Evolutionary conservation across 1,140 invertebrate genomes (phyloP).

Genomic region (Aphis craccivora): DNA sequence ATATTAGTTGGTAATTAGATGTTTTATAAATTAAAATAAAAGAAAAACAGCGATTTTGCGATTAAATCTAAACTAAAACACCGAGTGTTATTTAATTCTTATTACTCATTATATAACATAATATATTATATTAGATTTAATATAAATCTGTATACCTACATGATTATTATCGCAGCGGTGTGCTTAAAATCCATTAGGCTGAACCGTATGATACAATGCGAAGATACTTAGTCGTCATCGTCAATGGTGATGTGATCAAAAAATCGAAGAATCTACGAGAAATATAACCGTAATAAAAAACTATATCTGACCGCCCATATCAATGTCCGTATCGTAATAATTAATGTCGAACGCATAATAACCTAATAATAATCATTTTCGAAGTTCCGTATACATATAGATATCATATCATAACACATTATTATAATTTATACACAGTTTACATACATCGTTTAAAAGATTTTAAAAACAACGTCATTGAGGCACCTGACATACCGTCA

Average conservation of each 20-base stretch:
- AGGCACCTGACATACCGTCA: not conserved
- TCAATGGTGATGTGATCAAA: not conserved
- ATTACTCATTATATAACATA: not conserved
- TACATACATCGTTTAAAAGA: not conserved
- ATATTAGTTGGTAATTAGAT: not conserved
- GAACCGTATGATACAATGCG: not conserved
- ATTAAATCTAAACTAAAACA: not conserved
- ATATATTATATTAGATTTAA: not conserved
- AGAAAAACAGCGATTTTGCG: not conserved
- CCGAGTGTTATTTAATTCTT: not conserved
- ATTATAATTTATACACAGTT: no score
- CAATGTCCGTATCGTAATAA: not conserved
- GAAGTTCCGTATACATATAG: no score
- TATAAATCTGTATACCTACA: not conserved
- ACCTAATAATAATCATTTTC: not conserved
- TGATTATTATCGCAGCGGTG: not conserved
- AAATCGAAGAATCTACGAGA: not conserved
- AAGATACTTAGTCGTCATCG: not conserved
- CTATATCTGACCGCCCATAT: not conserved
- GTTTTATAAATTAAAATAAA: not conserved
- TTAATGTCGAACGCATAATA: not conserved
- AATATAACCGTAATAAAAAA: not conserved
- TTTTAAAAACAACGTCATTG: not conserved
- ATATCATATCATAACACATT: not conserved
- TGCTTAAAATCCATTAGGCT: not conserved